A percentile compares a stretch with the other conserved stretches of the same genome.
Conservation (phyloP, 2,113 vertebrate genomes). For the Glareola pratincola region DNA sequence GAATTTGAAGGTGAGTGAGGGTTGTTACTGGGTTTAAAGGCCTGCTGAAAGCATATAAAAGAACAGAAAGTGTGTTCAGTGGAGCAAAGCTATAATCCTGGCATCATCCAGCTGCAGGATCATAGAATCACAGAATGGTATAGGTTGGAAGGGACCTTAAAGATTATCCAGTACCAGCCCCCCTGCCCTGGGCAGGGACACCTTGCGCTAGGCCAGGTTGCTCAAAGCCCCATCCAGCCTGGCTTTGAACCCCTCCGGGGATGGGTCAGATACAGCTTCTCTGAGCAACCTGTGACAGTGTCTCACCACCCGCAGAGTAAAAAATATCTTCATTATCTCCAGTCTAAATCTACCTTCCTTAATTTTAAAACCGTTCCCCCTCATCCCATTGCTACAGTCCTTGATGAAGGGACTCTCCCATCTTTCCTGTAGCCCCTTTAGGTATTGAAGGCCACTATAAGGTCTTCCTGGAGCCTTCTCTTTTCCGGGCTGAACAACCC, state of each 20-base stretch:
- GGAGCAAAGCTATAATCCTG: not conserved
- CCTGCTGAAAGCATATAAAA: not conserved
- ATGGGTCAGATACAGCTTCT: not conserved
- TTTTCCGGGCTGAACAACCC: not conserved
- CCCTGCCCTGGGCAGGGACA: not conserved
- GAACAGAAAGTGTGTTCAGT: not conserved
- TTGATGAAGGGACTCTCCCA: not conserved
- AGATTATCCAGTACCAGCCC: not conserved
- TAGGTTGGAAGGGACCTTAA: not conserved
- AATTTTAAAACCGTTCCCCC: not conserved
- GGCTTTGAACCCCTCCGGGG: not conserved
- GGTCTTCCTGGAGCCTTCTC: not conserved
- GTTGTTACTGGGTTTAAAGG: not conserved
- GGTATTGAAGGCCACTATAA: not conserved
- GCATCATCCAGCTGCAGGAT: not conserved
- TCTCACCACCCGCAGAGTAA: not conserved
- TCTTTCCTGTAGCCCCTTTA: not conserved
- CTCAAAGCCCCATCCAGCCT: not conserved
- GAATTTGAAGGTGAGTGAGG: constrained; percentile 85
- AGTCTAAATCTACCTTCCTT: not conserved
- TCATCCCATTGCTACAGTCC: not conserved
- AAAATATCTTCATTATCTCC: not conserved
- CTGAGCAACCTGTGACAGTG: not conserved
- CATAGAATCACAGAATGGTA: not conserved
- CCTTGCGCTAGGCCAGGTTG: not conserved